phyloP scores from a whole-genome alignment of 37 sponge, comb jelly and placozoan genomes.

The Cliona cf. orientalis region DNA sequence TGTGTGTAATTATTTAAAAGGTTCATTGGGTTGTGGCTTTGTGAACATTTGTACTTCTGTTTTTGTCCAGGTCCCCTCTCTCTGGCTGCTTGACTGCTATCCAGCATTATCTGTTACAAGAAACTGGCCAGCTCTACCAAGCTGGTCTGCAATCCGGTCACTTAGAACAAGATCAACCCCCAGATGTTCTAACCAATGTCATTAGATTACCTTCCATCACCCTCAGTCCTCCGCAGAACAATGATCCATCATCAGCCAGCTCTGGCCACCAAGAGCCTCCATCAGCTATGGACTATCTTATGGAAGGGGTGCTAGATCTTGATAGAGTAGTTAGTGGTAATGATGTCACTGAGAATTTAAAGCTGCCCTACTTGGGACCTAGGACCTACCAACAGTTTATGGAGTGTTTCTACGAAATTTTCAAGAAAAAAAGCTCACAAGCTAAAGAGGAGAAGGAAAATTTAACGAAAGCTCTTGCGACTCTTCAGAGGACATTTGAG shows the following conservation, averaged over 20 bases:
- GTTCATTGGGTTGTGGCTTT: not conserved
- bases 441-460: conserved; percentile 2
- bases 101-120: conserved; percentile 51
- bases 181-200: not conserved
- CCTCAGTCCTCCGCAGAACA: too few relatives aligned
- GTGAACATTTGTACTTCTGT: not conserved
- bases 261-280: not conserved
- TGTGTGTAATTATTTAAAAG: not conserved
- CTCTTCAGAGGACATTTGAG: conserved; percentile 20
- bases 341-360: not conserved
- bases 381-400: conserved; percentile 51
- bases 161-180: not conserved
- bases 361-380: conserved; percentile 71
- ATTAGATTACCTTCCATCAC: not conserved
- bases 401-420: conserved; percentile 61
- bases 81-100: conserved; percentile 39
- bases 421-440: conserved; percentile 29
- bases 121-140: conserved; percentile 47
- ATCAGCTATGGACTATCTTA: conserved; percentile 29
- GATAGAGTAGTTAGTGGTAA: conserved; percentile 2
- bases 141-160: conserved; percentile 52
- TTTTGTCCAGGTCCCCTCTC: conserved; percentile 31
- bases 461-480: conserved; percentile 48
- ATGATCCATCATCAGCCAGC: too few relatives aligned
- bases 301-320: conserved; percentile 53